Conservation (phyloP, 2,888 invertebrate species). For the Drosophila vallismaia region DNA sequence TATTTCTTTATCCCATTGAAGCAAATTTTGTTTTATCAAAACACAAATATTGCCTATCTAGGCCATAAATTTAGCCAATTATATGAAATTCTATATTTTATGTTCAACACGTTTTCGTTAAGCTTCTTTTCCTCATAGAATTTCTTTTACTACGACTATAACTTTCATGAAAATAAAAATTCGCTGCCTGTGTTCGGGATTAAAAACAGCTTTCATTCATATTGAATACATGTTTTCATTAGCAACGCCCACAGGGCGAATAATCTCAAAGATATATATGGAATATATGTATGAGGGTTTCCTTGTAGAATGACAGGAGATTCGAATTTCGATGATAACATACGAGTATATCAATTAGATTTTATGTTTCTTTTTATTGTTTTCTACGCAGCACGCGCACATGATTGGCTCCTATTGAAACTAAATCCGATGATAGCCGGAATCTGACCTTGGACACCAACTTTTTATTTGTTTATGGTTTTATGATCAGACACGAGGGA, state of each 20-base stretch:
- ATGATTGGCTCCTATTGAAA: constrained; percentile 29
- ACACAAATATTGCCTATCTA: background rate
- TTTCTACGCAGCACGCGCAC: constrained; percentile 13
- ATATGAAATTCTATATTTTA: background rate
- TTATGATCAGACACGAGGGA: constrained; percentile 53
- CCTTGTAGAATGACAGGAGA: background rate
- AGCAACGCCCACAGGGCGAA: background rate
- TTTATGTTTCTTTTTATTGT: constrained; percentile 35
- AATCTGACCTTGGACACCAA: constrained; percentile 24
- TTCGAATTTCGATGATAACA: constrained; percentile 16
- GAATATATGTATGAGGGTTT: background rate
- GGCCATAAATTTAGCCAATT: background rate
- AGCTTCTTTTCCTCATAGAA: background rate
- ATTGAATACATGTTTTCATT: background rate
- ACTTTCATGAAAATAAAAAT: background rate
- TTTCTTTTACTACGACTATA: background rate
- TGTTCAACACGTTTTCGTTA: background rate
- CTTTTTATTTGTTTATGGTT: constrained; percentile 47
- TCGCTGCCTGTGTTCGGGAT: background rate
- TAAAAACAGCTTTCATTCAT: constrained; percentile 1
- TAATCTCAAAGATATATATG: background rate
- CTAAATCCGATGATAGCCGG: constrained; percentile 33
- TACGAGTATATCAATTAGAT: constrained; percentile 31
- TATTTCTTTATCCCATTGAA: background rate
- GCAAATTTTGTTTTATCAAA: no score